Conservation (phyloP, 2,113 vertebrate genomes). For the Tilapia sparmanii region DNA sequence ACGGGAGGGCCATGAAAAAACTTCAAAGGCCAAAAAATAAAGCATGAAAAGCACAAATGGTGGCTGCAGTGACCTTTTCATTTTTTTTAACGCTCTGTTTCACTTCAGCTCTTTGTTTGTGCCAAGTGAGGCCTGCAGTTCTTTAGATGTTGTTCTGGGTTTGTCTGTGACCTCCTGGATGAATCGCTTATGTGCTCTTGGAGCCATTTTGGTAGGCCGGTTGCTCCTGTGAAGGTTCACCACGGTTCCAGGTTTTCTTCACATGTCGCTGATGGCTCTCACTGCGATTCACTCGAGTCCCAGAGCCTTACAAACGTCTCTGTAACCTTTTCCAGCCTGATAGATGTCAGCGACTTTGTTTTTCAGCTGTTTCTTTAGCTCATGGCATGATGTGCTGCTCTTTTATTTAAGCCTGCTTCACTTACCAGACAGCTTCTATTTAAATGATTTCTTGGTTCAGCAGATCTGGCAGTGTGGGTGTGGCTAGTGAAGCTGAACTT, state of each 20-base stretch:
- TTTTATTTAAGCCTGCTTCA: background rate
- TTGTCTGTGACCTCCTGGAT: background rate
- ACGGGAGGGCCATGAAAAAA: background rate
- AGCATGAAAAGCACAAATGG: background rate
- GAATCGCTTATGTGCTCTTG: background rate
- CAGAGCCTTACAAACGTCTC: background rate
- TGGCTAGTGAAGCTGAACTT: background rate
- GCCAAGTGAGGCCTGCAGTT: background rate
- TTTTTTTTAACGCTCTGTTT: background rate
- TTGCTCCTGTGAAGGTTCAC: background rate
- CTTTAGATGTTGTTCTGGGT: background rate
- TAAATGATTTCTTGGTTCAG: background rate
- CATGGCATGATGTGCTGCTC: background rate
- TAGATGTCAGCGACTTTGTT: background rate
- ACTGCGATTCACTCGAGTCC: background rate
- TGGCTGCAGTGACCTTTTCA: background rate
- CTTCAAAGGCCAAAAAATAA: background rate
- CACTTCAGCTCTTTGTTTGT: background rate
- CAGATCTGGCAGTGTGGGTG: background rate
- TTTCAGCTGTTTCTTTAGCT: background rate
- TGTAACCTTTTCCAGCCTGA: background rate
- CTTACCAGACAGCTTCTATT: background rate
- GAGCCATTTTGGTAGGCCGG: background rate
- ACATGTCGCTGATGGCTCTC: background rate
- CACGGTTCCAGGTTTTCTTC: background rate